Conservation (phyloP, 2,888 invertebrate genomes). For the Mimas tiliae region DNA sequence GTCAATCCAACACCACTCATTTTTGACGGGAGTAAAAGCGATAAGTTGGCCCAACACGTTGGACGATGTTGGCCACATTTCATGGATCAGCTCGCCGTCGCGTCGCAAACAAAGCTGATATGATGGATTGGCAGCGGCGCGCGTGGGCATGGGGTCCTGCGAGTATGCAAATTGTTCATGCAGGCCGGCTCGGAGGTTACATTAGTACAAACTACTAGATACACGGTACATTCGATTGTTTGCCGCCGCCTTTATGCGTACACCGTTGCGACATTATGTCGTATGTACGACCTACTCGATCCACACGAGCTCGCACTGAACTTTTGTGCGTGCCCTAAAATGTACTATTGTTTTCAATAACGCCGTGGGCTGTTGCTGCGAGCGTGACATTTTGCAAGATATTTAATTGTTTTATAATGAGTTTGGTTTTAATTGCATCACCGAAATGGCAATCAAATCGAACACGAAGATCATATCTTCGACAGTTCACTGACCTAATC, state of each 20-base stretch:
- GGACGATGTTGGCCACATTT: neutral
- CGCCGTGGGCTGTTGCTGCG: neutral
- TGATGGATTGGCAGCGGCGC: conserved; percentile 72
- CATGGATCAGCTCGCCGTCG: conserved; percentile 1
- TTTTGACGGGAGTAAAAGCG: too few species aligned
- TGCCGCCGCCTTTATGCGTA: conserved; percentile 27
- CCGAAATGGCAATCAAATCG: neutral
- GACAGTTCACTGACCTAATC: conserved; percentile 1
- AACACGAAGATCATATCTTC: neutral
- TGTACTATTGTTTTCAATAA: neutral
- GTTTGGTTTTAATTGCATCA: neutral
- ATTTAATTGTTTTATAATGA: neutral
- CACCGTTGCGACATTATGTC: conserved; percentile 26
- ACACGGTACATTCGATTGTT: conserved; percentile 67
- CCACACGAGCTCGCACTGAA: neutral
- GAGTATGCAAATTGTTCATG: conserved; percentile 78
- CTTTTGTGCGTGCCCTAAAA: conserved; percentile 8
- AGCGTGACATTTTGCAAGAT: neutral
- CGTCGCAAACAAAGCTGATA: conserved; percentile 50
- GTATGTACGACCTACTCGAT: conserved; percentile 18
- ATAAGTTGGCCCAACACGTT: neutral
- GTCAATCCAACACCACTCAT: too few species aligned
- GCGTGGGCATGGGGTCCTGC: conserved; percentile 76
- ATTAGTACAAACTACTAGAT: conserved; percentile 53
- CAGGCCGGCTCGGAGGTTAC: conserved; percentile 53